Evolutionary conservation across 53 echinoderm and acorn worm species (phyloP).

Genomic region (Crossaster papposus): DNA sequence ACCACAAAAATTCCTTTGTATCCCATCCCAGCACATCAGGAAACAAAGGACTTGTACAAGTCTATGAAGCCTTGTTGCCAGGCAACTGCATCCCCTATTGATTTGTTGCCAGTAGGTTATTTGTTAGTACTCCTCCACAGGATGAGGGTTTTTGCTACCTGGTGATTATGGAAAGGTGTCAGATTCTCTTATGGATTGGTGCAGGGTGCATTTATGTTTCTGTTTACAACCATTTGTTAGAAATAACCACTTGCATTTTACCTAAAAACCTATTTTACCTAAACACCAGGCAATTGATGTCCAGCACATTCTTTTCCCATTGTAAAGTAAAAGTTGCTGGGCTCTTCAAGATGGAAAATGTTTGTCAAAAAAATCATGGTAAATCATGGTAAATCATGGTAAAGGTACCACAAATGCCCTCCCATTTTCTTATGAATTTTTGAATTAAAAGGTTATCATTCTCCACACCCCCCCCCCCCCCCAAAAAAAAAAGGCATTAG

Average conservation of each 20-base stretch:
- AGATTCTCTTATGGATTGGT: neutral
- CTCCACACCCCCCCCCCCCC: too few species aligned
- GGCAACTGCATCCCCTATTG: slow-evolving; percentile 21
- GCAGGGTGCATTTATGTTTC: too few species aligned
- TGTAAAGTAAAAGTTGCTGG: neutral
- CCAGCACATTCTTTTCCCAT: neutral
- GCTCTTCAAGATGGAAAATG: neutral
- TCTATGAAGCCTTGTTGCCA: slow-evolving; percentile 7
- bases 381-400: too few species aligned
- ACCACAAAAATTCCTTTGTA: neutral
- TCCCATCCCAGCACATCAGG: neutral
- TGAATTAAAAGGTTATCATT: too few species aligned
- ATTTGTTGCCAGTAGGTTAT: slow-evolving; percentile 20
- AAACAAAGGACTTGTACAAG: neutral
- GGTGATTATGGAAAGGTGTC: neutral
- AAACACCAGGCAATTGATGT: too few species aligned
- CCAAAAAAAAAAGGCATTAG: too few species aligned
- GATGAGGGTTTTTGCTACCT: neutral
- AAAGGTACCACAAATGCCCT: too few species aligned
- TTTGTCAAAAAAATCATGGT: too few species aligned
- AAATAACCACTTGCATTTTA: too few species aligned
- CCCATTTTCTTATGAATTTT: too few species aligned
- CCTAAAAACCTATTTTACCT: too few species aligned
- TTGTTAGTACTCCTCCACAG: neutral
- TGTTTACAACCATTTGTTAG: too few species aligned